A percentile compares a stretch with the other conserved stretches of the same genome.
These are phyloP conservation scores for Polydrusus tereticollis DNA, from an alignment of 2,888 invertebrate genomes.

Conservation along the genomic window DNA sequence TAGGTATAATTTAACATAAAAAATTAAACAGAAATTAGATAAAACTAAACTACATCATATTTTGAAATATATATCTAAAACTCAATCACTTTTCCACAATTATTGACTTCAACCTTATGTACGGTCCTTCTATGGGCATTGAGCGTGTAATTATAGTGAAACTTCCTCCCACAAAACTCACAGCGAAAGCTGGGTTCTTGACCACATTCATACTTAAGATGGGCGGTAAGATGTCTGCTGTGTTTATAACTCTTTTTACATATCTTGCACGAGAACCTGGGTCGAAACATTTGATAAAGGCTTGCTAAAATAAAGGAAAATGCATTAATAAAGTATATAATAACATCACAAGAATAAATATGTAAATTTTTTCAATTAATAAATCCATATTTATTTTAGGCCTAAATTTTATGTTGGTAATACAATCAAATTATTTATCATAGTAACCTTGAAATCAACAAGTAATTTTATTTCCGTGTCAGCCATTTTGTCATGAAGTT, in stretches of 20 bases:
- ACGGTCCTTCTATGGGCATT: slow-evolving; percentile 52
- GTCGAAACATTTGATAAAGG: background rate
- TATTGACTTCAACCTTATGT: slow-evolving; percentile 16
- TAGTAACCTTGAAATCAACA: no score
- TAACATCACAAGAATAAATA: background rate
- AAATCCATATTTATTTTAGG: no score
- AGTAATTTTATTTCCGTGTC: no score
- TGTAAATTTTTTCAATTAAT: no score
- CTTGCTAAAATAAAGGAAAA: slow-evolving; percentile 4
- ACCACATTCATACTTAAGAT: slow-evolving; percentile 58
- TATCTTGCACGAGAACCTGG: slow-evolving; percentile 38
- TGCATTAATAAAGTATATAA: background rate
- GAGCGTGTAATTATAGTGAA: slow-evolving; percentile 54
- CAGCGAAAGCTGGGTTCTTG: slow-evolving; percentile 58
- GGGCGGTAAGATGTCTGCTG: slow-evolving; percentile 54
- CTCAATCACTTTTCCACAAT: background rate
- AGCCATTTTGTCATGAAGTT: no score
- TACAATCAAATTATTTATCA: no score
- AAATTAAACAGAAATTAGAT: background rate
- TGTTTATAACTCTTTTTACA: slow-evolving; percentile 54
- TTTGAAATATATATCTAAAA: background rate
- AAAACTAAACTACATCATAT: background rate
- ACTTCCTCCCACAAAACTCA: slow-evolving; percentile 52
- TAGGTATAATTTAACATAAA: background rate
- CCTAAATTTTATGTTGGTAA: no score